Evolutionary conservation across 2,113 vertebrate species (phyloP), one percentile per base, ranked within the genome.

Genomic region (Apus apus): DNA sequence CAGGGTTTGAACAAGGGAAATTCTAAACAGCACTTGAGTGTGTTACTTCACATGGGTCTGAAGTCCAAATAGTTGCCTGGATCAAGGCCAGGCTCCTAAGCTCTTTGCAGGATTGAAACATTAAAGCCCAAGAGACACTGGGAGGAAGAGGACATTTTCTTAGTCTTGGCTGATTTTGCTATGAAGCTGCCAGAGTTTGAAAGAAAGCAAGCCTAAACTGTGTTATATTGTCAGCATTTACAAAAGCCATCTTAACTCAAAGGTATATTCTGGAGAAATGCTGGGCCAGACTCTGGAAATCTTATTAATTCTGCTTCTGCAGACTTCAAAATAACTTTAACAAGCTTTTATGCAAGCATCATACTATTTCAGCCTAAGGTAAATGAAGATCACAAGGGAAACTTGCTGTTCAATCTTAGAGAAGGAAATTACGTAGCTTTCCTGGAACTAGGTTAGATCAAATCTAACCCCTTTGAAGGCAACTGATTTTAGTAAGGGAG

Each of bases 301-400:
- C 38, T 64, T 66, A 38, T 3, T 61, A 71, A 50, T 90, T 80
- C 82, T 43, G 56, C 32, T 86, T 90, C 53, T 70, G 43, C 65
- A 77, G 26, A 78, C 60, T 88, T 88, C 76, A 84, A 73, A 86
- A 81, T 68, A 77, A 56, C 68, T 86, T 93, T 25, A 80, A 81
- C 15, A 68, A 91, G 38, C 30, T 81, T 66, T 54, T 83, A 48
- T 58, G 38, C 1, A 6, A 50, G 20, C n/a, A 60, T 56, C 68
- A 18, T 36, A 72, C 62, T 85, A 79, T 53, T 80, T 81, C 76
- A 87, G 53, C 45, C 73, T 84, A 57, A 75, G 29, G 45, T 84
- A 78, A 84, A 85, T 54, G n/a, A 87, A 87, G 43, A 19, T 81
- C 20, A 68, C 22, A 64, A 60, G 46, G 34, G 89, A 86, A 90